Conservation (phyloP, 2,888 invertebrate genomes). For the Lampropteryx suffumata region DNA sequence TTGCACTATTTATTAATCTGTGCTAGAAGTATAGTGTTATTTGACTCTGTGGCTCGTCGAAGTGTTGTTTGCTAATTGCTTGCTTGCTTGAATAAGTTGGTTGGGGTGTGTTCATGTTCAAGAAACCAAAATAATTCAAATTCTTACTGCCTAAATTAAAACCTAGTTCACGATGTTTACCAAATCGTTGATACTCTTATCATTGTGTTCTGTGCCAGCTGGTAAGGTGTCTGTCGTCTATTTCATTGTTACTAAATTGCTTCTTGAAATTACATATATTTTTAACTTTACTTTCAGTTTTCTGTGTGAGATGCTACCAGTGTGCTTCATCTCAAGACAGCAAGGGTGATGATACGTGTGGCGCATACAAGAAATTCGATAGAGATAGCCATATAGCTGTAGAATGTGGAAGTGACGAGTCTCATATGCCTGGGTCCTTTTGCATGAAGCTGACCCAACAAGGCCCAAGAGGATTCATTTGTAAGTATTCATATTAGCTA, state of each 20-base stretch:
- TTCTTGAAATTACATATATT: neutral
- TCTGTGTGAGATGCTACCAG: conserved; percentile 94
- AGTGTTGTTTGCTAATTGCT: no score
- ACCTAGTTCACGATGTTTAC: conserved; percentile 11
- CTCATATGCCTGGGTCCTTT: conserved; percentile 96
- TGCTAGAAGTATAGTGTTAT: no score
- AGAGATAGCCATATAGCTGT: conserved; percentile 92
- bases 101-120: no score
- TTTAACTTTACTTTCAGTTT: conserved; percentile 71
- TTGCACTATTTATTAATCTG: no score
- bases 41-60: no score
- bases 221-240: conserved; percentile 24
- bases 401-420: conserved; percentile 97
- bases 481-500: conserved; percentile 84
- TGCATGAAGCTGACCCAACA: conserved; percentile 98
- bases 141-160: no score
- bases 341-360: conserved; percentile 92
- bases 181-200: conserved; percentile 24
- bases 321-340: conserved; percentile 93
- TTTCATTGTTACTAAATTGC: neutral
- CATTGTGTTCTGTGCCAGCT: conserved; percentile 28
- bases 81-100: no score
- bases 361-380: conserved; percentile 94
- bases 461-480: conserved; percentile 96
- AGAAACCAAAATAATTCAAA: no score